Base-by-base conservation (phyloP, 2,113 vertebrate genomes). In the Chitala chitala region DNA sequence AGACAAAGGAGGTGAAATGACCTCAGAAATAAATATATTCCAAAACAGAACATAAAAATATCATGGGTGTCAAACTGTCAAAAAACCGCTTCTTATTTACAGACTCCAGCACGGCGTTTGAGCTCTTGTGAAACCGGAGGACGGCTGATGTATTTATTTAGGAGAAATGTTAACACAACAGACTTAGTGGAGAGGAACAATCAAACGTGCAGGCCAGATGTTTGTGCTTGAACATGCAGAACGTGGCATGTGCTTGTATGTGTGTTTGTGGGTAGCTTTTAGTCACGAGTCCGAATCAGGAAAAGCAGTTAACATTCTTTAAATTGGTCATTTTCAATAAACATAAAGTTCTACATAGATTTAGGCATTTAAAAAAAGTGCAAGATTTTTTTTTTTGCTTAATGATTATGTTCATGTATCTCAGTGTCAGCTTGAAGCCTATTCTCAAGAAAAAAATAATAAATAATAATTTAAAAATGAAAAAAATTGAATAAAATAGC, bases 1-100 rank as follows among this genome's bases (percentile, higher is more conserved):
- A 17, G 12, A 26, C 54, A 2, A 3, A 0, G 33, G 36, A 31
- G 17, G 38, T 12, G 10, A 44, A 58, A 15, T 42, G 5, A 12
- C 31, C 44, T 61, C 44, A 64, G 12, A 63, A 73, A 73, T 51
- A 69, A 69, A 69, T 53, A n/a, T n/a, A 51, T 17, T 69, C 24
- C 2, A n/a, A 20, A 69, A 69, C 29, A 53, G 40, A 51, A 50
- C 17, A 7, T 31, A 26, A 69, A 50, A 53, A 51, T 46, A 69
- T 53, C 40, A 51, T 63, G 53, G 38, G 38, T 33, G 38, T 44
- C 20, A 31, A 56, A 69, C 53, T 56, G 38, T 44, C 64, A 24
- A 42, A 38, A 22, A 44, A 46, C 26, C 42, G 51, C n/a, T 44
- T 48, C 40, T 58, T 56, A 75, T 69, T 51, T 68, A 48, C 73